Percentiles rank a stretch among this genome's conserved stretches.
Conservation (phyloP, 64 coral and sea anemone species). For the Cladopsammia gracilis region DNA sequence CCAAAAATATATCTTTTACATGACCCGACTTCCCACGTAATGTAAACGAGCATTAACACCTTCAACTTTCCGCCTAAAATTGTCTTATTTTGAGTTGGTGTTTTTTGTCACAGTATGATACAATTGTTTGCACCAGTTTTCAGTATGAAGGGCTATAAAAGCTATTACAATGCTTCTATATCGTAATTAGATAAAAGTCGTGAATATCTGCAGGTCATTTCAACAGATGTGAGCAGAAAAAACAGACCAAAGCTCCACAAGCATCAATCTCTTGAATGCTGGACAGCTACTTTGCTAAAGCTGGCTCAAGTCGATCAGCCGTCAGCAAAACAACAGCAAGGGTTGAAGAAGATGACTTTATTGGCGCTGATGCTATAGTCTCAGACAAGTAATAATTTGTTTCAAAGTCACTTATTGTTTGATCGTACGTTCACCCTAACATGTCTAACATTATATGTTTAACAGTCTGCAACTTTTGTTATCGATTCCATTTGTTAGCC, state of each 20-base stretch:
- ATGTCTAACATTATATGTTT: no score
- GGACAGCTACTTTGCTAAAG: slow-evolving; percentile 40
- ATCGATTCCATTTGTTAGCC: not conserved
- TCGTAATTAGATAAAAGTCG: not conserved
- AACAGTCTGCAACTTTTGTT: slow-evolving; percentile 14
- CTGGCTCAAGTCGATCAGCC: slow-evolving; percentile 6
- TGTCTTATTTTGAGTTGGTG: not conserved
- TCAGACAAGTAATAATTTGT: slow-evolving; percentile 12
- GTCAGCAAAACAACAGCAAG: slow-evolving; percentile 8
- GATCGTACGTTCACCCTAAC: slow-evolving; percentile 8
- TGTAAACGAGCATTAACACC: no score
- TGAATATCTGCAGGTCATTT: slow-evolving; percentile 36
- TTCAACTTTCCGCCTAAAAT: not conserved
- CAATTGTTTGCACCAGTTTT: no score
- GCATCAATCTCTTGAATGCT: slow-evolving; percentile 16
- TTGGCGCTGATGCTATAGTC: slow-evolving; percentile 37
- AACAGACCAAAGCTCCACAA: slow-evolving; percentile 24
- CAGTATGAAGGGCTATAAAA: slow-evolving; percentile 3
- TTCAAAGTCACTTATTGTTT: slow-evolving; percentile 19
- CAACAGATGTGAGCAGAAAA: slow-evolving; percentile 47
- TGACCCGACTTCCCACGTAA: no score
- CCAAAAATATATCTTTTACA: no score
- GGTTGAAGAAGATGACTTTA: slow-evolving; percentile 26
- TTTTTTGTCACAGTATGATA: not conserved
- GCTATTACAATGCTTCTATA: not conserved